These are phyloP conservation scores for Oeneis ivallda DNA, from an alignment of 2,888 invertebrate species.

Conservation along the genomic window DNA sequence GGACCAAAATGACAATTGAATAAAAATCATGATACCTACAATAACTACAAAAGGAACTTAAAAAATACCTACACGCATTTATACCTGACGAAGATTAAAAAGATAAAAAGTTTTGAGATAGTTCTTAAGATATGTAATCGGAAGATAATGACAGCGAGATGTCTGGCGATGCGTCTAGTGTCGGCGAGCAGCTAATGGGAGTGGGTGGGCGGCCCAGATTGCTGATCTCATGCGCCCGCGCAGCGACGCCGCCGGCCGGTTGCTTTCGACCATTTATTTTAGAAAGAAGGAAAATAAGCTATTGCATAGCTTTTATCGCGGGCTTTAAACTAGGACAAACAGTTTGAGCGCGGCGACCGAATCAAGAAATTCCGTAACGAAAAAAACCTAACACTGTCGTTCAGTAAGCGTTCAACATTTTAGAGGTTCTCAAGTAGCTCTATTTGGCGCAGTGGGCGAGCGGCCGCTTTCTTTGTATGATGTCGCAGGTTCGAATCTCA, in stretches of 20 bases:
- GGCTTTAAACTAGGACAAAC: too few relatives aligned
- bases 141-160: constrained; percentile 30
- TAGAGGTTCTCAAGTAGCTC: too few relatives aligned
- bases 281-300: background rate
- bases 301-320: too few relatives aligned
- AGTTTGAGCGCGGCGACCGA: too few relatives aligned
- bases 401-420: too few relatives aligned
- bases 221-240: constrained; percentile 60
- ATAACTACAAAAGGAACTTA: constrained; percentile 5
- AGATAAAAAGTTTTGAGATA: constrained; percentile 27
- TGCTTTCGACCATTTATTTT: constrained; percentile 19
- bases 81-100: constrained; percentile 26
- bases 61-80: constrained; percentile 20
- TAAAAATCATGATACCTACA: constrained; percentile 5
- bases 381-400: too few relatives aligned
- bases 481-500: too few relatives aligned
- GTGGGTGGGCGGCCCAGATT: constrained; percentile 67
- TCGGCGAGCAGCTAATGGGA: constrained; percentile 56
- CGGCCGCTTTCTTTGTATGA: too few relatives aligned
- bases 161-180: constrained; percentile 47
- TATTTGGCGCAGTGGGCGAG: too few relatives aligned
- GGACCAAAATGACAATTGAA: background rate
- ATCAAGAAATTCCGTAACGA: too few relatives aligned
- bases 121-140: constrained; percentile 9
- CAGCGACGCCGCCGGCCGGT: constrained; percentile 39